Evolutionary conservation across 2,888 invertebrate species (phyloP).

Genomic region (Teleiodes luculella): DNA sequence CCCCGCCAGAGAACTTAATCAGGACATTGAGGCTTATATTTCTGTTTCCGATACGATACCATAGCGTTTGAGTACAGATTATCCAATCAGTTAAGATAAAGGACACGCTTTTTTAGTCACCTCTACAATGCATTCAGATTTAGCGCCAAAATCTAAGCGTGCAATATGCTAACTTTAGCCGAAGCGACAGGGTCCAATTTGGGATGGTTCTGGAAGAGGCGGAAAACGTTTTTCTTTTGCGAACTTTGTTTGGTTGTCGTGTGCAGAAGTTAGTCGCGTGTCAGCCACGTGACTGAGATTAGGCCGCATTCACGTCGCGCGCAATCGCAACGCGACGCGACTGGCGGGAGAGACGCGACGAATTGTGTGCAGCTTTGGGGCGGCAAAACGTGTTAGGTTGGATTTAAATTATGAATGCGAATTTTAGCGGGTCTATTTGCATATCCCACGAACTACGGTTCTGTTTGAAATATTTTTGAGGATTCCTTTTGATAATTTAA

Average conservation of each 20-base stretch:
- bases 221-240: conserved; percentile 38
- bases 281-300: conserved; percentile 71
- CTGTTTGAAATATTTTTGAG: conserved; percentile 8
- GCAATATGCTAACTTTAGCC: conserved; percentile 40
- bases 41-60: conserved; percentile 76
- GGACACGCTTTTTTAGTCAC: conserved; percentile 68
- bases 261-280: conserved; percentile 67
- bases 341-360: conserved; percentile 57
- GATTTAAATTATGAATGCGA: conserved; percentile 74
- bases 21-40: conserved; percentile 66
- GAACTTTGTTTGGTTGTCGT: conserved; percentile 50
- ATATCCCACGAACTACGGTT: conserved; percentile 64
- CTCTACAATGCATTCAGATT: conserved; percentile 35
- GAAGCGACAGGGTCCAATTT: conserved; percentile 39
- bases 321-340: conserved; percentile 54
- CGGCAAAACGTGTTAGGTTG: conserved; percentile 69
- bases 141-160: conserved; percentile 44
- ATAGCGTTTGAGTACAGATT: conserved; percentile 76
- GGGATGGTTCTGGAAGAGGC: conserved; percentile 20
- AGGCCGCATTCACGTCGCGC: conserved; percentile 68
- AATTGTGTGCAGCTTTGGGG: conserved; percentile 67
- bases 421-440: conserved; percentile 67
- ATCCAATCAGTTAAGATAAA: conserved; percentile 79
- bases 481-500: neutral
- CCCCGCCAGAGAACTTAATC: conserved; percentile 71